Percentiles rank a stretch among this genome's conserved stretches.
These are phyloP conservation scores for Phallusia fumigata DNA, from an alignment of 23 tunicate species.

Conservation along the genomic window DNA sequence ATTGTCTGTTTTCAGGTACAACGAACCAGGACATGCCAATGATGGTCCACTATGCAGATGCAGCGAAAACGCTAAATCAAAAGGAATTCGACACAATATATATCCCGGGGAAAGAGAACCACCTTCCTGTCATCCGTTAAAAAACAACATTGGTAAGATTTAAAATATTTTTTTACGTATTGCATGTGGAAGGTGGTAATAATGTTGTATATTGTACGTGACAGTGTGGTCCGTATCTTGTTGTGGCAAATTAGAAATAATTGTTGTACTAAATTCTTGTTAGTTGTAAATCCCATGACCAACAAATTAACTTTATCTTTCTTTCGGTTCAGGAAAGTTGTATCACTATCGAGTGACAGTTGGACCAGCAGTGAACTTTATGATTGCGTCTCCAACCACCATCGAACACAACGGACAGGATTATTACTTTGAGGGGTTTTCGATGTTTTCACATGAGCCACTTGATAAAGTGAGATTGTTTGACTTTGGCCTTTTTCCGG, in stretches of 20 bases:
- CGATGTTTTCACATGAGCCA: conserved; percentile 81
- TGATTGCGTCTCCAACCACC: conserved; percentile 52
- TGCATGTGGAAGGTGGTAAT: too few species aligned
- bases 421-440: conserved; percentile 90
- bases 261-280: too few species aligned
- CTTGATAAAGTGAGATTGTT: conserved; percentile 47
- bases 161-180: too few species aligned
- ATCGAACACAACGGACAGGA: conserved; percentile 67
- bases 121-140: conserved; percentile 48
- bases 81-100: conserved; percentile 89
- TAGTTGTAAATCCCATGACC: too few species aligned
- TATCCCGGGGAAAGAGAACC: conserved; percentile 89
- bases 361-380: conserved; percentile 80
- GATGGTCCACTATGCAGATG: conserved; percentile 96
- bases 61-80: conserved; percentile 31
- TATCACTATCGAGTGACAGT: conserved; percentile 88
- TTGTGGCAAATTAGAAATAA: too few species aligned
- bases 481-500: too few species aligned
- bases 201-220: too few species aligned
- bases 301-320: not conserved
- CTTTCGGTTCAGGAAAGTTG: conserved; percentile 47
- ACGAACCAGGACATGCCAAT: conserved; percentile 85
- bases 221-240: too few species aligned
- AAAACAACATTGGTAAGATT: conserved; percentile 63
- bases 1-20: conserved; percentile 69